Base-by-base conservation (phyloP, 37 sponge, comb jelly and placozoan genomes). In the Axinella damicornis region DNA sequence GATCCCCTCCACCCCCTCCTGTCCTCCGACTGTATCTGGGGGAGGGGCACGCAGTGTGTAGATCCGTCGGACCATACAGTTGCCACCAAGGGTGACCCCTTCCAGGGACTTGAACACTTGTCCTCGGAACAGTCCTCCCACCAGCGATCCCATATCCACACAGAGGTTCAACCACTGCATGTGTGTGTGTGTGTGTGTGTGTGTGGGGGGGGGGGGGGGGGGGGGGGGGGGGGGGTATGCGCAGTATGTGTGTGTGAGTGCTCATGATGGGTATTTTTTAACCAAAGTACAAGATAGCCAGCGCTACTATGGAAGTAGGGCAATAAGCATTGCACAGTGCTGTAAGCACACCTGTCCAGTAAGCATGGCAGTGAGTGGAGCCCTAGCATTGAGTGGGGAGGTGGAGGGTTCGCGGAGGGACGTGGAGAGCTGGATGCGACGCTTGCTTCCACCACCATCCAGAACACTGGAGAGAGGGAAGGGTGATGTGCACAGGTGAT, bases 141-240 rank as follows among this genome's bases (percentile, higher is more conserved):
- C 87, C 37, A 89, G 71, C 25, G 96, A 92, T 9, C 19, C 59
- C 25, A 92, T 0, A 36, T 95, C 94, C 0, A 95, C 31, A 56
- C 88, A 93, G 70, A 93, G 66, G 56, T 89, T 93, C 21, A 74
- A 14, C 96, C 96, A 95, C 96, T 95, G 70, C 18, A 46, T 28
- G 24, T 62, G 24, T 62, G 28, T 62, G 64, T 30, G 64, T 62
- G 24, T 30, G 46, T 46, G 46, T 46, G 46, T 46, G 46, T 46
- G 46, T 46, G 46, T 46, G 46, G 4, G 46, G 4, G 46, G 4
- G 46, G 4, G 46, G 4, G 46, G 4, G 46, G 4, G 46, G 4
- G 46, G 4, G 46, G 4, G 46, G 4, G 46, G 4, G 46, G 4
- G 46, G 4, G 46, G 4, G 46, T 46, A 9, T 46, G 46, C 9